Conservation (phyloP, 2,888 invertebrate genomes). For the Rhopalosiphum nymphaeae region DNA sequence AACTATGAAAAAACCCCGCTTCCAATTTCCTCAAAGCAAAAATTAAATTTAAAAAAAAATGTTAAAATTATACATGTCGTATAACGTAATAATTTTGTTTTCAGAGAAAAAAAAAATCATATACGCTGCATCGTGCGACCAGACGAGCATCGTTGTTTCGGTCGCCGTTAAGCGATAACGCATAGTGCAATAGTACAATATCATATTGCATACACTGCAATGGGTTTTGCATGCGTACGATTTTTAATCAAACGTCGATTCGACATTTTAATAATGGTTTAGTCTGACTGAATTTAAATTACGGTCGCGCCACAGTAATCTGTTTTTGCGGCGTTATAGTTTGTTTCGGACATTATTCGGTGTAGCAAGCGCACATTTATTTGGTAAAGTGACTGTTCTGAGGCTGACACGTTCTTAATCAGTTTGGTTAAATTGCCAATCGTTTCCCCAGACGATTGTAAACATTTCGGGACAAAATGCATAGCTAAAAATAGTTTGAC, state of each 20-base stretch:
- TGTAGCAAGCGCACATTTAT: not conserved
- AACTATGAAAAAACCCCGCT: not conserved
- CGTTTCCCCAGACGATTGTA: not conserved
- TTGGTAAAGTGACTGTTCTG: constrained; percentile 4
- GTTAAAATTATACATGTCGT: not conserved
- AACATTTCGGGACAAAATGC: constrained; percentile 13
- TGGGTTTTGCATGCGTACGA: not conserved
- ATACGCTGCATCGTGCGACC: not conserved
- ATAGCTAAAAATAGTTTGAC: not conserved
- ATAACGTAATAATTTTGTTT: not conserved
- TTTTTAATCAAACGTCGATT: not conserved
- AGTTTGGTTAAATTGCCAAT: constrained; percentile 28
- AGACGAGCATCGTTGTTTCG: not conserved
- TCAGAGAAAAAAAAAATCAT: not conserved
- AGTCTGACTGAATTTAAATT: constrained; percentile 20
- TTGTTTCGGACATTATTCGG: constrained; percentile 28
- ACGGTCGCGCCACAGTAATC: constrained; percentile 25
- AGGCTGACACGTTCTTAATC: constrained; percentile 43
- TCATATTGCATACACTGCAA: not conserved
- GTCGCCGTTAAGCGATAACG: not conserved
- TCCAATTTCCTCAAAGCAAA: not conserved
- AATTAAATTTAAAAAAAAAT: not conserved
- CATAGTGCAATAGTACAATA: no score
- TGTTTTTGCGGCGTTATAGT: constrained; percentile 19
- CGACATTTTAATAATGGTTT: not conserved